Evolutionary conservation across 1,140 invertebrate species (phyloP).

Genomic region (Atta texana): DNA sequence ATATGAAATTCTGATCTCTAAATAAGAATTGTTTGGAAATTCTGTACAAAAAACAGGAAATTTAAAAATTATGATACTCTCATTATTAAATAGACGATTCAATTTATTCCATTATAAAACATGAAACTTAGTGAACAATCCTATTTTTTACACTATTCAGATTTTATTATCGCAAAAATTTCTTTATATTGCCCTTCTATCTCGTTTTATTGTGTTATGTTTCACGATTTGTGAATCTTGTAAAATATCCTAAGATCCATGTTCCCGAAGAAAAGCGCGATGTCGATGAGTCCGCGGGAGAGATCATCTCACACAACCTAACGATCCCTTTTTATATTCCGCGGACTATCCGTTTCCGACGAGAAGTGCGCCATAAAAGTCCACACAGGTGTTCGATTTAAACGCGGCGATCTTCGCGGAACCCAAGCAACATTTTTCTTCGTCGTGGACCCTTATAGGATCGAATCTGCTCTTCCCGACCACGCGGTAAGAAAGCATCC

Average conservation of each 20-base stretch:
- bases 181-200: background rate
- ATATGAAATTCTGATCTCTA: background rate
- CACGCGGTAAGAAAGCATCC: constrained; percentile 64
- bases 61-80: background rate
- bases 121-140: background rate
- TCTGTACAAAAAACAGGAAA: too few relatives aligned
- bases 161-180: constrained; percentile 17
- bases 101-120: background rate
- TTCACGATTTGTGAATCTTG: background rate
- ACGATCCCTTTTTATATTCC: constrained; percentile 59
- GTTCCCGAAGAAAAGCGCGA: background rate
- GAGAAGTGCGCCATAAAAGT: constrained; percentile 71
- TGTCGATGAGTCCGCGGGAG: constrained; percentile 9
- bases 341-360: background rate
- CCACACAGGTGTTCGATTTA: constrained; percentile 79
- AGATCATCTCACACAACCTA: constrained; percentile 14
- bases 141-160: background rate
- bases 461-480: constrained; percentile 51
- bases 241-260: background rate
- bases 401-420: constrained; percentile 78
- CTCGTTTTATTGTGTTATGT: background rate
- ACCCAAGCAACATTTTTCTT: constrained; percentile 69
- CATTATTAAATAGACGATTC: background rate
- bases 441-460: constrained; percentile 76
- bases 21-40: background rate